These are phyloP conservation scores for Molanna angustata DNA, from an alignment of 2,888 invertebrate genomes.

Conservation along the genomic window DNA sequence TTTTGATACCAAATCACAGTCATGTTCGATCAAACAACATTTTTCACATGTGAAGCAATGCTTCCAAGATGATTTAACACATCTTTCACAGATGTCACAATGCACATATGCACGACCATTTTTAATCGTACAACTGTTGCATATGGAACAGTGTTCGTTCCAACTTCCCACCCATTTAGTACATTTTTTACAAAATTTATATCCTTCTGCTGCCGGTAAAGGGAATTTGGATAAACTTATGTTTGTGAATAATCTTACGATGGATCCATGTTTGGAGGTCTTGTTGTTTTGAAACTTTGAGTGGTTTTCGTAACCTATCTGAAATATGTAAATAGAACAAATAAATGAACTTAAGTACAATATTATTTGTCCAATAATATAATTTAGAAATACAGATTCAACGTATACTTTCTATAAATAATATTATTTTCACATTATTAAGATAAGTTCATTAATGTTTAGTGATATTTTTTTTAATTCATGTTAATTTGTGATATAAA, in stretches of 20 bases:
- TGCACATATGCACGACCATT: conserved; percentile 70
- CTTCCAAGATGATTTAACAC: conserved; percentile 81
- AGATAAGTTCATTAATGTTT: no score
- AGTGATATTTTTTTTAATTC: no score
- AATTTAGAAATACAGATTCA: background rate
- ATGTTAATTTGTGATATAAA: no score
- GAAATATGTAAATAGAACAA: conserved; percentile 38
- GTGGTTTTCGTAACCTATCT: conserved; percentile 81
- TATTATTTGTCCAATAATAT: background rate
- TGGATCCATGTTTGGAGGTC: conserved; percentile 72
- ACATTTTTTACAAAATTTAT: conserved; percentile 71
- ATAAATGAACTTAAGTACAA: background rate
- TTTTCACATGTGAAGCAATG: conserved; percentile 73
- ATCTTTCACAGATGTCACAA: conserved; percentile 71
- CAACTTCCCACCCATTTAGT: conserved; percentile 58
- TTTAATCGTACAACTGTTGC: conserved; percentile 51
- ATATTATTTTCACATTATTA: background rate
- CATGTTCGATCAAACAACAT: conserved; percentile 55
- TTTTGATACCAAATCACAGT: conserved; percentile 44
- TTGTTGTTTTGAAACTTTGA: conserved; percentile 62
- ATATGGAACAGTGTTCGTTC: conserved; percentile 48
- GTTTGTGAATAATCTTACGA: conserved; percentile 87
- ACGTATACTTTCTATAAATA: background rate
- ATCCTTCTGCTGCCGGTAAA: conserved; percentile 59
- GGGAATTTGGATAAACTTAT: conserved; percentile 55